Evolutionary conservation across 1,140 invertebrate species (phyloP), one percentile per base, ranked within the genome.

Genomic region (Drosophila elegans): DNA sequence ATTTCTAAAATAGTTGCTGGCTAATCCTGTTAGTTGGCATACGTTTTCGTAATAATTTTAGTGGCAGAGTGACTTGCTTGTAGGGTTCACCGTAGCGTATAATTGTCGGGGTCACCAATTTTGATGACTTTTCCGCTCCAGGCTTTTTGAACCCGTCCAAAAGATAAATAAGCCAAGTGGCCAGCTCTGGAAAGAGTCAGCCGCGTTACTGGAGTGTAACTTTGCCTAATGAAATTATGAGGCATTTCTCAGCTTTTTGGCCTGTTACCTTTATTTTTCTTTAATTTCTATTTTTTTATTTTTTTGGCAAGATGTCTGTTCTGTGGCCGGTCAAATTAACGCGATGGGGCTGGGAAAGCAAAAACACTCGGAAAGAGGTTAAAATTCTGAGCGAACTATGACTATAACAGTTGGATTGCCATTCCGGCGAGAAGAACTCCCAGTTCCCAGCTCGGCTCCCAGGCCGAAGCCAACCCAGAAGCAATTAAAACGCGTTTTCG

Each of bases 401-500:
- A 68, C 51, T 68, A 68, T 55, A 45, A 55, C 42, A 68, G 59
- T 74, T 54, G 59, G 60, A 73, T 61, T 74, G 57, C 67, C 68
- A 72, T 41, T 49, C 11, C 45, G 54, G 27, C 54, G 25, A 46
- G 53, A 54, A 51, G 55, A 73, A 72, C 63, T 69, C 74, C 52
- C 45, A 61, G 21, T 42, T 41, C 38, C 56, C 21, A 25, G 41
- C 56, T 53, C 60, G 53, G 63, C 53, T 45, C 54, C 75, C 74
- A 57, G 55, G 67, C 62, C 75, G 66, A 57, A 51, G 67, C 55
- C 57, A 49, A 64, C 57, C 64, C 75, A 88, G 66, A 88, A 88
- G 84, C 84, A 88, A 88, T 88, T 88, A 88, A 88, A 88, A 88
- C 84, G 84, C 84, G 84, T 88, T 88, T 88, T 88, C 84, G 84